A percentile compares a stretch with the other conserved stretches of the same genome.
phyloP scores from a whole-genome alignment of 2,797 vertebrate genomes.

The Sebastes iracundus region DNA sequence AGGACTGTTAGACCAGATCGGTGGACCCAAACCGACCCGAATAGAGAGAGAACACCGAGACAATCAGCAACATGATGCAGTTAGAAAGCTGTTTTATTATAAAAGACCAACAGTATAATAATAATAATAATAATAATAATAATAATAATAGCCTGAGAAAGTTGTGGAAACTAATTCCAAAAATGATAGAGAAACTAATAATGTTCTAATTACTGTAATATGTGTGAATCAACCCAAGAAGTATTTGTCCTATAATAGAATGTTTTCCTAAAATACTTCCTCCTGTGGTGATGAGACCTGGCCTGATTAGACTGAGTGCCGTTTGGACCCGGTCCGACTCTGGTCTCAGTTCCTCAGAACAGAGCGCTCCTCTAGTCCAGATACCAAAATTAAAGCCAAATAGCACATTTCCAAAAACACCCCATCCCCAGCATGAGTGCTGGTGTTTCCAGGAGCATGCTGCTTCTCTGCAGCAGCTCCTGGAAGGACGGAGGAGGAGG shows the following conservation, averaged over 20 bases:
- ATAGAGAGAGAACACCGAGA: neutral
- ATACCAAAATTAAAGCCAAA: neutral
- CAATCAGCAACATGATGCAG: neutral
- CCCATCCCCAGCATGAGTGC: neutral
- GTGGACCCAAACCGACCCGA: neutral
- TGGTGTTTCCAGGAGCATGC: conserved; percentile 11
- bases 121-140: neutral
- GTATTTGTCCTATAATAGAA: neutral
- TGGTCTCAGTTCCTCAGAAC: neutral
- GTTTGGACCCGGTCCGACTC: neutral
- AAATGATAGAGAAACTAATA: neutral
- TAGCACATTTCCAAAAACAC: neutral
- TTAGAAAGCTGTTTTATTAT: neutral
- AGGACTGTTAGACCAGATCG: conserved; percentile 19
- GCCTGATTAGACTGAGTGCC: neutral
- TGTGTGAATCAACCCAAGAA: neutral
- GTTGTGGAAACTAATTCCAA: neutral
- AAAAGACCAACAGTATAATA: neutral
- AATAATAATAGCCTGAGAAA: neutral
- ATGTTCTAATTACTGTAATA: neutral
- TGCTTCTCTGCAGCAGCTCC: conserved; percentile 10
- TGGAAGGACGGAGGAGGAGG: neutral
- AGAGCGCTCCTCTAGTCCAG: neutral
- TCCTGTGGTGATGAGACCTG: neutral
- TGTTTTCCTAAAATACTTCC: neutral